Evolutionary conservation across 2,888 invertebrate genomes (phyloP), one percentile per base, ranked within the genome.

Genomic region (Xanthostigma xanthostigma): DNA sequence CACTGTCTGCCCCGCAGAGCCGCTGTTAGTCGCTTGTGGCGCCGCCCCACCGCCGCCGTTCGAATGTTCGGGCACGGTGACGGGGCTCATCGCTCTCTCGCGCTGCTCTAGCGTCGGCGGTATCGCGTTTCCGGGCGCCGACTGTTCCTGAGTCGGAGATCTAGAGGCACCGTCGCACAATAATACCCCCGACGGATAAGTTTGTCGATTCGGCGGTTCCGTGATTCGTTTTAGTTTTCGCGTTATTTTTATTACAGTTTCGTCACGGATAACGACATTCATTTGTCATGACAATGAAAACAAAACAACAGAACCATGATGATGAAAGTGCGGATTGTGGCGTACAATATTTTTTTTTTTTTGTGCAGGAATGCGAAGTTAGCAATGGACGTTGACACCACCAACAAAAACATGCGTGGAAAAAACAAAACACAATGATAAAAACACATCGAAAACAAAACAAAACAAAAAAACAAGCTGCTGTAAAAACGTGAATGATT

Each of bases 401-500:
- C 68, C 71, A 68, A 69, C 59, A 69, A 60, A 65, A 66, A 69
- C 72, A 72, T 72, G 72, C 72, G 70, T 63, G 59, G 54, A 67
- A 68, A 70, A 46, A 50, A 53, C 51, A 53, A 45, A 51, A 53
- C 49, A 50, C 44, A 34, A 35, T 34, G 17, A 12, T 34, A 44
- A 35, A 27, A 34, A 13, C n/a, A 48, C 11, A 12, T 17, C 12
- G n/a, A 10, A 46, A 33, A 40, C 17, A 44, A 49, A 14, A 1
- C 13, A 40, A 33, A 11, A 3, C 10, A 9, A 41, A 40, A n/a
- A 11, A 3, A 27, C 3, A 27, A 27, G 5, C 3, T 6, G 27
- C 27, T 40, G 17, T 40, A 17, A 14, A 40, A n/a, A 40, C 11
- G 17, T 11, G n/a, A 40, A 11, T 14, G n/a, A 40, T 14, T 14